phyloP scores from a whole-genome alignment of 1,140 invertebrate genomes.

The Babylonia areolata region DNA sequence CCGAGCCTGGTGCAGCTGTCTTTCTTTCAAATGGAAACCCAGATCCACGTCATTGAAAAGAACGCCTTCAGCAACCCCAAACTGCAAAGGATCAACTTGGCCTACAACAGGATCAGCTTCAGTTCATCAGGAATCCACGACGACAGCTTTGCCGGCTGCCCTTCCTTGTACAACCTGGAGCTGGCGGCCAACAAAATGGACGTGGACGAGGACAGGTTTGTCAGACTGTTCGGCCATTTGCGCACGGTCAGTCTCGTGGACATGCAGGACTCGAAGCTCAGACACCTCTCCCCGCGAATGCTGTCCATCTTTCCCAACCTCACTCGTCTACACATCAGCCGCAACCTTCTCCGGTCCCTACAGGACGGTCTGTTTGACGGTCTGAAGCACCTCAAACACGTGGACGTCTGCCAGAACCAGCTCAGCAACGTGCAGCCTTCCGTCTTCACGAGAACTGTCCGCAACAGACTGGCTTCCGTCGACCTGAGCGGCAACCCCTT shows the following conservation, averaged over 20 bases:
- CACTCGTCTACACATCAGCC: background rate
- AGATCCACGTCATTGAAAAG: background rate
- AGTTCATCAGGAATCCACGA: background rate
- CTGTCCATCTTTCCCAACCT: background rate
- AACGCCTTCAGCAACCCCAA: slow-evolving; percentile 9
- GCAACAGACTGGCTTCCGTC: background rate
- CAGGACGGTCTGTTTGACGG: slow-evolving; percentile 21
- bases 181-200: background rate
- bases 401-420: background rate
- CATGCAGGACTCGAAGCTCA: background rate
- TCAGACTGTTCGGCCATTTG: slow-evolving; percentile 1
- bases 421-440: background rate
- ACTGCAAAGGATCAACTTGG: background rate
- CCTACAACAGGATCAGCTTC: background rate
- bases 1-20: background rate
- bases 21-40: background rate
- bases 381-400: background rate
- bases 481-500: slow-evolving; percentile 35
- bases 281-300: background rate
- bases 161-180: background rate
- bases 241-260: background rate
- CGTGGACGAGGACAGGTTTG: background rate
- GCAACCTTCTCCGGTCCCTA: background rate
- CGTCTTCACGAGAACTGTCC: background rate
- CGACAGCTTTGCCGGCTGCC: background rate